phyloP scores from a whole-genome alignment of 2,113 vertebrate species.

The Mionectes macconnelli region DNA sequence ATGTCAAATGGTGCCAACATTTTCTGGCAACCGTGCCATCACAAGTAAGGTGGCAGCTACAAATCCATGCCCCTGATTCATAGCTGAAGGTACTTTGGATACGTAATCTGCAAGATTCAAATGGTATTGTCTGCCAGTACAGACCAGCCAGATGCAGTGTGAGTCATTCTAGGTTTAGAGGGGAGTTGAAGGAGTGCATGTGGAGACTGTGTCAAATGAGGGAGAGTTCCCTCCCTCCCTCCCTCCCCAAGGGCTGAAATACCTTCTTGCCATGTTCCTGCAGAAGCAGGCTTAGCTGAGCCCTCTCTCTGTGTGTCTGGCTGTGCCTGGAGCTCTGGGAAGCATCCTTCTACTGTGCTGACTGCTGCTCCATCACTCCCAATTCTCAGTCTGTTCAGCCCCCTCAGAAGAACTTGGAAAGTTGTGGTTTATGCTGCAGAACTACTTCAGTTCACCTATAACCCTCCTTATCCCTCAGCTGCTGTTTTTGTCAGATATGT shows the following conservation, averaged over 20 bases:
- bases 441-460: neutral
- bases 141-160: neutral
- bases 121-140: neutral
- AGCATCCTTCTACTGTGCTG: neutral
- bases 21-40: neutral
- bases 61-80: neutral
- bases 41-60: neutral
- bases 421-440: neutral
- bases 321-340: neutral
- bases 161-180: neutral
- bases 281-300: neutral
- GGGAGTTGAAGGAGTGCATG: neutral
- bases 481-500: neutral
- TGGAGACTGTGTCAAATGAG: neutral
- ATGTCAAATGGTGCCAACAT: neutral
- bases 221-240: neutral
- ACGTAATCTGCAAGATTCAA: neutral
- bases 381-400: neutral
- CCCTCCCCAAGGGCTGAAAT: neutral
- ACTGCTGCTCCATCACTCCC: neutral
- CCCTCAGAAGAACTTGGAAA: neutral
- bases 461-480: neutral
- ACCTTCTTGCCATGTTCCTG: neutral
- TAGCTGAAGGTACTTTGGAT: neutral
- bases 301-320: neutral